Base-by-base conservation (phyloP, 2,888 invertebrate species). In the Microplitis deprimator region DNA sequence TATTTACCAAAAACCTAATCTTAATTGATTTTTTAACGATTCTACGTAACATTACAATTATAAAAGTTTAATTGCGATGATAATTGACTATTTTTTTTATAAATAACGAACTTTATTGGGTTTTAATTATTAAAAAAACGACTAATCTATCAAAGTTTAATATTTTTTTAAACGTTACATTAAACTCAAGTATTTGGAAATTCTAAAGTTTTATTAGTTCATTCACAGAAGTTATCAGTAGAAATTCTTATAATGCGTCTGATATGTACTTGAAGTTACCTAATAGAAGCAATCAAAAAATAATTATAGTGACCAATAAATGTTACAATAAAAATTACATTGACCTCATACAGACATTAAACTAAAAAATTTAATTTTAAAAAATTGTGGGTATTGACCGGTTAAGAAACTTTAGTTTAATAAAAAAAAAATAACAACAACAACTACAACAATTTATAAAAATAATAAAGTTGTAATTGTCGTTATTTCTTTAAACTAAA, bases 211-310 rank as follows among this genome's bases (percentile, higher is more conserved):
- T 50, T 50, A 50, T 50, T 50, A 50, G 50, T 50, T 50, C 13
- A 10, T 50, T 50, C 8, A 50, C 50, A 50, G 50, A 13, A 13
- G 50, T 50, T 50, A 50, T 50, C 8, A 50, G 1, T 50, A 3
- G 50, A 50, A 13, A 13, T 50, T 50, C 13, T 50, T 50, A 4
- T 50, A 50, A 13, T 50, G 50, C 13, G 10, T 8, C 5, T 5
- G 50, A 50, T 50, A 50, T 50, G 50, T 50, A 50, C 50, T 50
- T 50, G 50, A 50, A 50, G 50, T 50, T 50, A 50, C 50, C 50
- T 50, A 50, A 50, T 13, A 50, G 13, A 50, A 50, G 50, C 13
- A 13, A 50, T 50, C 50, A 50, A 50, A 50, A 7, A 50, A 50
- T 13, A 50, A 50, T 50, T 50, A 13, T 4, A 50, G 13, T 50